These are phyloP conservation scores for Peribatodes rhomboidaria DNA, from an alignment of 2,888 invertebrate genomes.

Conservation along the genomic window DNA sequence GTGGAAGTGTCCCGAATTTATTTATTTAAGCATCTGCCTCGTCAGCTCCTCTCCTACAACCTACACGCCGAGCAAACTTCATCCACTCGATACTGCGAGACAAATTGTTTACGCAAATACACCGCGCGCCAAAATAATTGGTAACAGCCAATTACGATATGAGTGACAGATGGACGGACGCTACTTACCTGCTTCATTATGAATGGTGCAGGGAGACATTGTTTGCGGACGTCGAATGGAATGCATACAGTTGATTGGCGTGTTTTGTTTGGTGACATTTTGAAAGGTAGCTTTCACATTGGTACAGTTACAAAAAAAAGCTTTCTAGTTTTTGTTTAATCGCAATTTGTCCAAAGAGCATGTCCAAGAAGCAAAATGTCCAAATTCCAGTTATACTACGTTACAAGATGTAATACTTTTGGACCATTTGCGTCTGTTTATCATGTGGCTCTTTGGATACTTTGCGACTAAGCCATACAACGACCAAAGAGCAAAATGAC, in stretches of 20 bases:
- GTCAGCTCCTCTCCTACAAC: slow-evolving; percentile 4
- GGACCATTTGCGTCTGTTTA: too few species aligned
- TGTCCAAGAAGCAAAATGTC: too few species aligned
- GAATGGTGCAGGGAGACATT: slow-evolving; percentile 22
- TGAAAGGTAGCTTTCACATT: not conserved
- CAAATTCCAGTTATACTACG: too few species aligned
- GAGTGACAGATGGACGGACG: slow-evolving; percentile 34
- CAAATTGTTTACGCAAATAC: slow-evolving; percentile 59
- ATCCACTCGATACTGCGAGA: slow-evolving; percentile 42
- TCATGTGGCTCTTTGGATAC: too few species aligned
- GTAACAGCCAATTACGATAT: slow-evolving; percentile 47
- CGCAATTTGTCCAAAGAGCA: too few species aligned
- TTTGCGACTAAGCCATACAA: too few species aligned
- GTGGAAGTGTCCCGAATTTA: too few species aligned
- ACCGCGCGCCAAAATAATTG: slow-evolving; percentile 54
- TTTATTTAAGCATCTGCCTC: too few species aligned
- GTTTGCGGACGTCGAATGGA: slow-evolving; percentile 10
- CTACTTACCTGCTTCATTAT: slow-evolving; percentile 46
- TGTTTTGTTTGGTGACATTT: slow-evolving; percentile 5
- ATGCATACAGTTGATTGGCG: slow-evolving; percentile 6
- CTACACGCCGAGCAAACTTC: slow-evolving; percentile 27
- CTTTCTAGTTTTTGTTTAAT: too few species aligned
- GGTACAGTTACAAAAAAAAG: not conserved
- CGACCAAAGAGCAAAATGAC: too few species aligned
- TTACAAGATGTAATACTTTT: too few species aligned